phyloP scores from a whole-genome alignment of 2,888 invertebrate genomes.

The Galeruca laticollis region DNA sequence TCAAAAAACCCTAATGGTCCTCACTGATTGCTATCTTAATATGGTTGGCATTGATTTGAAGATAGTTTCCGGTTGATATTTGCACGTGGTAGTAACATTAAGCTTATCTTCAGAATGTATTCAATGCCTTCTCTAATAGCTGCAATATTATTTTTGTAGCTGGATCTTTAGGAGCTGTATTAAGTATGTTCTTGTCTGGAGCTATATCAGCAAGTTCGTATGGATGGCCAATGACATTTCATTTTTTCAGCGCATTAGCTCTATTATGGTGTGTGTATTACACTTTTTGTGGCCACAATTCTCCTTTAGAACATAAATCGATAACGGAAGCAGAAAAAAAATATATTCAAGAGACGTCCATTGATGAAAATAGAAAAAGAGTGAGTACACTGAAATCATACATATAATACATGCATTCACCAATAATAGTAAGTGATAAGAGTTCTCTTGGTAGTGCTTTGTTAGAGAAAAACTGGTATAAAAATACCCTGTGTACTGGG shows the following conservation, averaged over 20 bases:
- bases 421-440: too few species aligned
- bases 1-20: too few species aligned
- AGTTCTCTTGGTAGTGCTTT: too few species aligned
- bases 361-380: constrained; percentile 51
- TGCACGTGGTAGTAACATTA: too few species aligned
- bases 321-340: constrained; percentile 75
- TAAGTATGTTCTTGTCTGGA: constrained; percentile 81
- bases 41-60: too few species aligned
- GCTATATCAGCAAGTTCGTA: constrained; percentile 74
- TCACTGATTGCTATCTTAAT: too few species aligned
- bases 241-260: constrained; percentile 75
- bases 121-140: neutral
- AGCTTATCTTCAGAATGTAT: too few species aligned
- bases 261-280: constrained; percentile 74
- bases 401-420: too few species aligned
- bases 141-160: constrained; percentile 66
- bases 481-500: too few species aligned
- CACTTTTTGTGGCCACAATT: constrained; percentile 74
- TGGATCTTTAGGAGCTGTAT: constrained; percentile 82
- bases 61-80: too few species aligned
- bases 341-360: constrained; percentile 71
- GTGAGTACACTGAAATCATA: too few species aligned
- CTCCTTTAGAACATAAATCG: constrained; percentile 72
- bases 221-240: constrained; percentile 86
- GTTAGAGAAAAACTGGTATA: too few species aligned